Evolutionary conservation across 2,888 invertebrate genomes (phyloP).

Genomic region (Conomelus anceps): DNA sequence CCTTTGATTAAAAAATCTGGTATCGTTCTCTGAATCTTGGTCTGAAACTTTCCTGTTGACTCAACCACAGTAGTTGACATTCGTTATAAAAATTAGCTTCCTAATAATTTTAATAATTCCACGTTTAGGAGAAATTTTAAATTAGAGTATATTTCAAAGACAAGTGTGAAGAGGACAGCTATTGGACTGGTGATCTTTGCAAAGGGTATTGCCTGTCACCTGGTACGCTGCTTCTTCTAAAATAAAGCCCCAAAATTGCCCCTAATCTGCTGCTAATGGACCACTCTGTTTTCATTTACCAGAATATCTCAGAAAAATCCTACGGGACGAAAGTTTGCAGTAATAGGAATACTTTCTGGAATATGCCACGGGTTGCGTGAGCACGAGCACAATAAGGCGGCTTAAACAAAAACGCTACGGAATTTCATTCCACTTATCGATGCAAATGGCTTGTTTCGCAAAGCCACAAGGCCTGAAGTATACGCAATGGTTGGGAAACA

Average conservation of each 20-base stretch:
- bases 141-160: too few relatives aligned
- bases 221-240: neutral
- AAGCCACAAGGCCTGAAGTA: neutral
- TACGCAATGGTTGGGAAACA: neutral
- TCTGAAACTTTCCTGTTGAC: too few relatives aligned
- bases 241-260: neutral
- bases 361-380: neutral
- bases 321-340: neutral
- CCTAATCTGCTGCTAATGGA: neutral
- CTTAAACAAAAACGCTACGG: neutral
- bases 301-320: neutral
- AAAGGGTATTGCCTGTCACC: neutral
- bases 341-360: neutral
- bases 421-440: neutral
- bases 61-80: too few relatives aligned
- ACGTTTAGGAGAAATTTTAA: too few relatives aligned
- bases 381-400: neutral
- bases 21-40: too few relatives aligned
- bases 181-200: neutral
- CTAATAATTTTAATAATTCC: too few relatives aligned
- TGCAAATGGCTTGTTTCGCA: neutral
- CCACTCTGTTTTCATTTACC: neutral
- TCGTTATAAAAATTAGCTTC: too few relatives aligned
- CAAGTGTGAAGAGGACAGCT: neutral
- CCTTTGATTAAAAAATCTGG: too few relatives aligned